Conservation (phyloP, 2,113 vertebrate species). For the Silurus glanis region DNA sequence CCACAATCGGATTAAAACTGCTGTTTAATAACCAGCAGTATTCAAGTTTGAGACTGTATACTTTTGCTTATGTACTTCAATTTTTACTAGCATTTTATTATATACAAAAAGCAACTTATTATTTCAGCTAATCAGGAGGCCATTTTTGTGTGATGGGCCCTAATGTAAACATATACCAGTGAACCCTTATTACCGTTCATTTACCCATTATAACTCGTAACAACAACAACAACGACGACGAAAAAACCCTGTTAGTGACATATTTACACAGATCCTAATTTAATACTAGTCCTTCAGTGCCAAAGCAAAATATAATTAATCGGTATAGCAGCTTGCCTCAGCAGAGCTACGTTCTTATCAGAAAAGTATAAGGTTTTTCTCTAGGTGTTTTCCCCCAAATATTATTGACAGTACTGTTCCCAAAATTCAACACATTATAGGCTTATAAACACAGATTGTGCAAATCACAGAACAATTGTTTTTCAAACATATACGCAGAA, state of each 20-base stretch:
- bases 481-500: background rate
- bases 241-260: background rate
- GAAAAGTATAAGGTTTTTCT: constrained; percentile 15
- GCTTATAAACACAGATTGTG: constrained; percentile 13
- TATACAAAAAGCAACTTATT: background rate
- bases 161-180: constrained; percentile 15
- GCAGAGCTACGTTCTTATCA: constrained; percentile 5
- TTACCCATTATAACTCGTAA: background rate
- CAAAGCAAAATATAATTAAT: background rate
- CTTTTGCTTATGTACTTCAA: constrained; percentile 13
- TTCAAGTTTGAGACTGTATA: background rate
- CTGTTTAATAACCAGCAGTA: background rate
- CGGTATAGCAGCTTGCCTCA: background rate
- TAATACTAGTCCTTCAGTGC: background rate
- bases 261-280: background rate
- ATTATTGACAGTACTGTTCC: background rate
- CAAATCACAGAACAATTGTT: constrained; percentile 9
- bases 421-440: background rate
- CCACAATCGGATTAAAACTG: background rate
- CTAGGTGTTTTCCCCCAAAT: background rate
- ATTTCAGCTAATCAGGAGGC: background rate
- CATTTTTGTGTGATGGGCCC: constrained; percentile 18
- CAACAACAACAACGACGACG: background rate
- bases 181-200: constrained; percentile 12
- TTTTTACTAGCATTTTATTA: background rate